phyloP scores from a whole-genome alignment of 2,113 vertebrate species.

The Zingel zingel region DNA sequence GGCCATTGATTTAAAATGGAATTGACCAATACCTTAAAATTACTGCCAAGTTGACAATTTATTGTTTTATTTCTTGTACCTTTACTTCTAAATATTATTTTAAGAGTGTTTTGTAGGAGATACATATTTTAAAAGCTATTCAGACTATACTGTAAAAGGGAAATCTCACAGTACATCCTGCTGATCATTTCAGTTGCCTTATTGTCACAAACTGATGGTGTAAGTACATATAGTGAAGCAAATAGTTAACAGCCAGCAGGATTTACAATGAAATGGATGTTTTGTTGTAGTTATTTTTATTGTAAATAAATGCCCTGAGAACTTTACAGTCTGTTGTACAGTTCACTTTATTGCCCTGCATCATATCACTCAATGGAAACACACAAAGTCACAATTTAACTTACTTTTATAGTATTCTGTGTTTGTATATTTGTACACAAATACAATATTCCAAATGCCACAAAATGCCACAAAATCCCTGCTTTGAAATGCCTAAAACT shows the following conservation, averaged over 20 bases:
- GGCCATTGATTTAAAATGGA: slow-evolving; percentile 37
- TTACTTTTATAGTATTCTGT: not conserved
- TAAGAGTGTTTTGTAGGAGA: slow-evolving; percentile 55
- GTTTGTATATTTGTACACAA: not conserved
- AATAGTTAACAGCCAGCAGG: slow-evolving; percentile 51
- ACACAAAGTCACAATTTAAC: too few relatives aligned
- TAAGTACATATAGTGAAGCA: slow-evolving; percentile 33
- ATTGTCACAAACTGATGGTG: slow-evolving; percentile 56
- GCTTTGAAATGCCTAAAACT: slow-evolving; percentile 16
- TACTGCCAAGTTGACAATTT: slow-evolving; percentile 66
- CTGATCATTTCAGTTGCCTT: slow-evolving; percentile 78
- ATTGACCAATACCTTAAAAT: slow-evolving; percentile 35
- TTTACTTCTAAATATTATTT: slow-evolving; percentile 57
- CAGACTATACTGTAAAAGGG: slow-evolving; percentile 68
- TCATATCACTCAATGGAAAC: not conserved
- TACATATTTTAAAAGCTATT: slow-evolving; percentile 56
- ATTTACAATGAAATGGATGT: slow-evolving; percentile 74
- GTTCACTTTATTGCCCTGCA: not conserved
- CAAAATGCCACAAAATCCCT: slow-evolving; percentile 38
- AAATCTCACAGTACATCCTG: slow-evolving; percentile 55
- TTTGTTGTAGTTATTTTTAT: slow-evolving; percentile 73
- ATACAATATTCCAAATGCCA: slow-evolving; percentile 13
- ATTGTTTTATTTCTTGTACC: slow-evolving; percentile 49
- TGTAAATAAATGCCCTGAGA: slow-evolving; percentile 74
- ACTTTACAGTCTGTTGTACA: slow-evolving; percentile 35